Evolutionary conservation across 1,140 invertebrate species (phyloP).

Genomic region (Ceratosolen solmsi): DNA sequence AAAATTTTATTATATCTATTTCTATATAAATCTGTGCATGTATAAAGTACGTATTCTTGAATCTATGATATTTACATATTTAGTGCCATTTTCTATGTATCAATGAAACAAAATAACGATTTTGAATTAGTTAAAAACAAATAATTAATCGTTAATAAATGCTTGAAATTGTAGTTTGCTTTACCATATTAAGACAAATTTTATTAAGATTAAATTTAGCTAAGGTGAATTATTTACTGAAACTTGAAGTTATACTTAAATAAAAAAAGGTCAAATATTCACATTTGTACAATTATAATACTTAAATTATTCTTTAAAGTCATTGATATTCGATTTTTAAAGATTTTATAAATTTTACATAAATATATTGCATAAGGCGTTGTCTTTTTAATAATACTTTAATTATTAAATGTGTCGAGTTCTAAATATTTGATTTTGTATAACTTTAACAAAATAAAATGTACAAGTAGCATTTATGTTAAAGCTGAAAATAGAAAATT

Average conservation of each 20-base stretch:
- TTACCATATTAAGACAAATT: background rate
- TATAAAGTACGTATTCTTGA: background rate
- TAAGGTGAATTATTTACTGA: conserved; percentile 9
- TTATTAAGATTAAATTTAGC: background rate
- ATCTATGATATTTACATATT: conserved; percentile 9
- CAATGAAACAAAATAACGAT: no score
- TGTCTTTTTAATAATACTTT: background rate
- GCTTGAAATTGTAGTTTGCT: conserved; percentile 30
- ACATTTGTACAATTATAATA: background rate
- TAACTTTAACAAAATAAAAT: background rate
- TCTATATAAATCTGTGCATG: background rate
- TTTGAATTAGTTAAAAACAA: background rate
- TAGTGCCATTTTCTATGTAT: conserved; percentile 29
- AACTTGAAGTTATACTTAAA: background rate
- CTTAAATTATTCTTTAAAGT: background rate
- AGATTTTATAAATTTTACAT: background rate
- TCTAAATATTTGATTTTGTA: background rate
- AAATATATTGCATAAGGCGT: background rate
- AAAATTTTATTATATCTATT: background rate
- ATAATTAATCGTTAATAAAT: conserved; percentile 1
- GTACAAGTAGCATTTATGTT: background rate
- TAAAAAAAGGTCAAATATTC: background rate
- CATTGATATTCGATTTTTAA: background rate
- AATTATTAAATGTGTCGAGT: background rate
- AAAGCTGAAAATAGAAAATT: background rate